Evolutionary conservation across 2,113 vertebrate genomes (phyloP).

Genomic region (Spea multiplicata): DNA sequence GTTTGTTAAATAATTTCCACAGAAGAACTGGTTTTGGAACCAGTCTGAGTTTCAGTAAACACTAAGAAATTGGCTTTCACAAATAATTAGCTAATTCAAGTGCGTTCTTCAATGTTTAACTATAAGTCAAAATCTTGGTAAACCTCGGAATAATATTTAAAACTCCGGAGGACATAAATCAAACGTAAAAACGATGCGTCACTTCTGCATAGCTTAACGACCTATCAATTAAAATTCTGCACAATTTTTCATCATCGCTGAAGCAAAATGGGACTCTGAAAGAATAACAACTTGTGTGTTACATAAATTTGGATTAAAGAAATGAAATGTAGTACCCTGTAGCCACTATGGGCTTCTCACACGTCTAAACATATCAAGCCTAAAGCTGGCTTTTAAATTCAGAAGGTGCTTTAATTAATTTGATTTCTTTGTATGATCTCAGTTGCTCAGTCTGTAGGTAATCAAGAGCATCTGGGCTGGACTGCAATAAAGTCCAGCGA

Average conservation of each 20-base stretch:
- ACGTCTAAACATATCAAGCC: no score
- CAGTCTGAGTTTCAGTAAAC: constrained; percentile 57
- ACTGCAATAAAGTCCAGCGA: no score
- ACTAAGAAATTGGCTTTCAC: constrained; percentile 62
- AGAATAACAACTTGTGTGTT: constrained; percentile 27
- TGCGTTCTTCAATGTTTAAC: constrained; percentile 69
- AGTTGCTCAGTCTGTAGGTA: no score
- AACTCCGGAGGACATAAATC: constrained; percentile 54
- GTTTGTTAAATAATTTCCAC: constrained; percentile 50
- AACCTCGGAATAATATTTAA: constrained; percentile 67
- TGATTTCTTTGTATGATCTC: no score
- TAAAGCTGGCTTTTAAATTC: no score
- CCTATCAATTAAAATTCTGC: constrained; percentile 30
- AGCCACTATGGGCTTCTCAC: no score
- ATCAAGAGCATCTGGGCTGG: no score
- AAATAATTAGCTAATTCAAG: constrained; percentile 67
- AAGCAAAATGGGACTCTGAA: constrained; percentile 27
- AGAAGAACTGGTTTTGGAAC: constrained; percentile 42
- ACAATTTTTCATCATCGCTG: background rate
- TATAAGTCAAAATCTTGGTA: constrained; percentile 66
- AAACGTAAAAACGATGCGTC: constrained; percentile 36
- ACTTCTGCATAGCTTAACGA: constrained; percentile 15
- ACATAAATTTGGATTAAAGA: constrained; percentile 1
- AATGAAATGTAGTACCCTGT: no score
- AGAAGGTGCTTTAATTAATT: no score